Evolutionary conservation across 2,113 vertebrate species (phyloP), one percentile per base, ranked within the genome.

Genomic region (Hassar affinis): DNA sequence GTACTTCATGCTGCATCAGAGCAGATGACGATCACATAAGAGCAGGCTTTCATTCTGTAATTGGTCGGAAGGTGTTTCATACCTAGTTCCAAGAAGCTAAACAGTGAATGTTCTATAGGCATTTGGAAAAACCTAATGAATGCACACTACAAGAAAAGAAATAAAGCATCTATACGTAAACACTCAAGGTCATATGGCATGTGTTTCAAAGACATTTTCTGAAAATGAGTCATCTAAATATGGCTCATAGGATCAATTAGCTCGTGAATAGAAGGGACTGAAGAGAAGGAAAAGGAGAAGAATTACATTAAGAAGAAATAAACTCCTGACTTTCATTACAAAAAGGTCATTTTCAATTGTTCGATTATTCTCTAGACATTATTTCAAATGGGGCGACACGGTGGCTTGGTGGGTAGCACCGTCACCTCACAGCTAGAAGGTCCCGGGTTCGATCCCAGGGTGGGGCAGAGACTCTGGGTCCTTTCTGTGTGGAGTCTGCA

Each of bases 11-110:
- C 33, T 52, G 30, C 20, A 56, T 56, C 45, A 33, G 6, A 38
- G n/a, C 45, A 82, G 18, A 75, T 35, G n/a, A 75, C 61, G 42
- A 76, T 76, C 56, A 64, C 71, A 82, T 62, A 35, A 51, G 45
- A 51, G 10, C 38, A 57, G n/a, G 27, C 20, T 74, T 82, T 75
- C 18, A 51, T 76, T 30, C 56, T 64, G 27, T 25, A 74, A 62
- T 76, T n/a, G 20, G 20, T 22, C 18, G 62, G 57, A 15, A 38
- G 64, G 25, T 42, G 42, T 54, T 76, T 12, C 56, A 82, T 18
- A 51, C 56, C 47, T 62, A 8, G 2, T n/a, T 47, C n/a, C 54
- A 74, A 4, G 45, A 45, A 25, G 45, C 17, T 30, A 7, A 47
- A 81, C 59, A 47, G 33, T 20, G 45, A n/a, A 45, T 10, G 33